Conservation (phyloP, 2,797 vertebrate genomes). For the Melanotaenia nigrans region DNA sequence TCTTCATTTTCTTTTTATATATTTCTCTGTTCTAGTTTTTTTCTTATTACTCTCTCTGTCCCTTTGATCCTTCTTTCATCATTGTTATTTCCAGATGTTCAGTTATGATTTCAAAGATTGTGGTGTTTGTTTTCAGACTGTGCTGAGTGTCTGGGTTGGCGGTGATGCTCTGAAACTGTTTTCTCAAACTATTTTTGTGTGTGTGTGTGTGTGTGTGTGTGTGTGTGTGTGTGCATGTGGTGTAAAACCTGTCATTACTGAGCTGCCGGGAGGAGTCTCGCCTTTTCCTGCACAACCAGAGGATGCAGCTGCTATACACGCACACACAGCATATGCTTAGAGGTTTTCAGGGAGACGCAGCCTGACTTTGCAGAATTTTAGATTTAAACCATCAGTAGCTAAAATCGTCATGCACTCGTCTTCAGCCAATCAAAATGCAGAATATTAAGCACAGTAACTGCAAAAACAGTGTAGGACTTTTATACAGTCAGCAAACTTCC, state of each 20-base stretch:
- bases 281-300: conserved; percentile 55
- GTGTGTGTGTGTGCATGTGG: conserved; percentile 1
- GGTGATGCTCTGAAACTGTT: conserved; percentile 5
- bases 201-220: not conserved
- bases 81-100: conserved; percentile 11
- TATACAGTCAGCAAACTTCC: not conserved
- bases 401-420: not conserved
- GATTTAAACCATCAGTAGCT: conserved; percentile 4
- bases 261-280: conserved; percentile 55
- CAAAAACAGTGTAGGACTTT: not conserved
- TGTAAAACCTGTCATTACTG: conserved; percentile 62
- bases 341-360: conserved; percentile 11
- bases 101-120: not conserved
- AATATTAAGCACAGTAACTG: too few species aligned
- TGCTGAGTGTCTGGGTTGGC: not conserved
- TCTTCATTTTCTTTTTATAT: conserved; percentile 8
- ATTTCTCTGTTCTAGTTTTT: not conserved
- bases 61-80: not conserved
- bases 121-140: not conserved
- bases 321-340: conserved; percentile 15
- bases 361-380: conserved; percentile 35
- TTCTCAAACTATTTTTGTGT: conserved; percentile 17
- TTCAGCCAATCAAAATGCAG: conserved; percentile 22
- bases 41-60: not conserved
- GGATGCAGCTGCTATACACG: conserved; percentile 61